Evolutionary conservation across 1,140 invertebrate genomes (phyloP).

Genomic region (Cotesia chilonis): DNA sequence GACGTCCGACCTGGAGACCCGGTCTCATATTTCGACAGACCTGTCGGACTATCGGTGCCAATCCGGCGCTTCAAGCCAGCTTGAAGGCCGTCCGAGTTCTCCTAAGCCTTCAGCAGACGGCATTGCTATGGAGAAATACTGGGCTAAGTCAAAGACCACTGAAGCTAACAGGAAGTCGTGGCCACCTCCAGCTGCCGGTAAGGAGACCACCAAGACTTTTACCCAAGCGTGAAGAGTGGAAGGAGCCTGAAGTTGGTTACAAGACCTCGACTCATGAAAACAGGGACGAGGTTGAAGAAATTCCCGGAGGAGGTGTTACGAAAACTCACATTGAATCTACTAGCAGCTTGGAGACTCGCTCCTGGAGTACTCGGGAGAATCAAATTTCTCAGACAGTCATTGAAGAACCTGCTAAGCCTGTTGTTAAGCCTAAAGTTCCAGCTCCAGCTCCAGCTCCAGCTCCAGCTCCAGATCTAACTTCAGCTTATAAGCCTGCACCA

Average conservation of each 20-base stretch:
- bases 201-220: constrained; percentile 43
- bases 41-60: constrained; percentile 52
- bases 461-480: constrained; percentile 2
- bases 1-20: constrained; percentile 53
- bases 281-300: constrained; percentile 53
- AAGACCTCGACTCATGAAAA: constrained; percentile 56
- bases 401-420: constrained; percentile 48
- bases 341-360: constrained; percentile 54
- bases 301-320: constrained; percentile 51
- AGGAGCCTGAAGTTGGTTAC: constrained; percentile 51
- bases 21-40: constrained; percentile 52
- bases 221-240: constrained; percentile 53
- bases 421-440: constrained; percentile 32
- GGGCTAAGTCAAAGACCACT: constrained; percentile 66
- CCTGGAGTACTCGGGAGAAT: constrained; percentile 56
- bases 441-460: background rate
- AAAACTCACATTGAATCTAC: constrained; percentile 58
- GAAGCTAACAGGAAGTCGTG: constrained; percentile 66
- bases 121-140: constrained; percentile 72
- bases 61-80: constrained; percentile 47
- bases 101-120: constrained; percentile 69
- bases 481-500: background rate
- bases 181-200: constrained; percentile 55
- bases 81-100: constrained; percentile 48
- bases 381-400: constrained; percentile 47